These are phyloP conservation scores for Corella eumyota DNA, from an alignment of 23 tunicate genomes.

Conservation along the genomic window DNA sequence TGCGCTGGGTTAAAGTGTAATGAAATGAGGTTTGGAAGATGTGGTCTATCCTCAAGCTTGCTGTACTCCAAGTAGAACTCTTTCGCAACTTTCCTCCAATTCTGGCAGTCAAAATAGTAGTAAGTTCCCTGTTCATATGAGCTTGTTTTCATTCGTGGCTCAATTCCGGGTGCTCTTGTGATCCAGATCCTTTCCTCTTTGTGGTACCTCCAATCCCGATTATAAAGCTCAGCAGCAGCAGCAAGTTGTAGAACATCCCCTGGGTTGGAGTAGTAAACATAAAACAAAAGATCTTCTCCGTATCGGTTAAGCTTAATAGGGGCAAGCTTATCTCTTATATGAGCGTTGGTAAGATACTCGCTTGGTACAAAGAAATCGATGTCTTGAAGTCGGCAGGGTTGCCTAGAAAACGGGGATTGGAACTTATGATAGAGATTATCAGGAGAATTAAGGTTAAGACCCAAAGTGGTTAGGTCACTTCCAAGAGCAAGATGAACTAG, in stretches of 20 bases:
- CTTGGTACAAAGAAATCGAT: conserved; percentile 95
- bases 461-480: conserved; percentile 81
- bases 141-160: conserved; percentile 76
- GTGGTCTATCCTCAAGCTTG: conserved; percentile 85
- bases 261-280: conserved; percentile 90
- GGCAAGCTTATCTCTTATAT: conserved; percentile 94
- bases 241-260: conserved; percentile 90
- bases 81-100: conserved; percentile 94
- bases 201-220: conserved; percentile 94
- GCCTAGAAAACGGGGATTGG: conserved; percentile 91
- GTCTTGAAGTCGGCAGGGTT: conserved; percentile 94
- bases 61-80: conserved; percentile 85
- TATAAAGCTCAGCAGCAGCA: conserved; percentile 98
- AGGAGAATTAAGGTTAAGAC: conserved; percentile 87
- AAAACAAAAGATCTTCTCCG: conserved; percentile 93
- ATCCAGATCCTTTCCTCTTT: conserved; percentile 93
- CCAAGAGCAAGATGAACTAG: conserved; percentile 86
- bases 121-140: conserved; percentile 94
- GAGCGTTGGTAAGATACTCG: conserved; percentile 94
- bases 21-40: conserved; percentile 75
- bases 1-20: conserved; percentile 92
- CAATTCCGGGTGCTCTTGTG: conserved; percentile 84
- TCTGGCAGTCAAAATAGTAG: conserved; percentile 86
- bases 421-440: conserved; percentile 88
- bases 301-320: conserved; percentile 86